Conservation (phyloP, 2,113 vertebrate species). For the Sebastes fasciatus region DNA sequence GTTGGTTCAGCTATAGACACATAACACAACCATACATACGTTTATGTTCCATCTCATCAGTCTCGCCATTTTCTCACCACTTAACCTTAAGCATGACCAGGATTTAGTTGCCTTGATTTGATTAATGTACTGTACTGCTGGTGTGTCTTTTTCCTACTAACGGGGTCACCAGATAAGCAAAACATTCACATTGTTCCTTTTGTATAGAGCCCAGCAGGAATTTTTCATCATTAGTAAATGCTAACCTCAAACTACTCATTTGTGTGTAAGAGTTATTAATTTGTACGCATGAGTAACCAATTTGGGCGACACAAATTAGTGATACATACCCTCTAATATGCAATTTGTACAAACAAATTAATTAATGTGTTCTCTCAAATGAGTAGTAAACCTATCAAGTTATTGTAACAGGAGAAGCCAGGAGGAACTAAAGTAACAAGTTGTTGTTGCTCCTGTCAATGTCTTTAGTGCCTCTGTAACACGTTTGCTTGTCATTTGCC, state of each 20-base stretch:
- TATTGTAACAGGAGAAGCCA: neutral
- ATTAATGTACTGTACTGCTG: neutral
- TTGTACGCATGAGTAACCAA: neutral
- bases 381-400: neutral
- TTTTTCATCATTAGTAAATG: constrained; percentile 12
- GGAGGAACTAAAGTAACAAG: neutral
- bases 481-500: neutral
- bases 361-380: constrained; percentile 21
- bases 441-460: neutral
- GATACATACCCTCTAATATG: constrained; percentile 12
- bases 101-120: neutral
- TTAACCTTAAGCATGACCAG: neutral
- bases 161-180: neutral
- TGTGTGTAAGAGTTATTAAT: constrained; percentile 18
- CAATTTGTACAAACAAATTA: constrained; percentile 19
- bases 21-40: neutral
- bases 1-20: neutral
- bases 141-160: neutral
- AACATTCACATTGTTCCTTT: neutral
- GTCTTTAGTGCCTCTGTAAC: neutral
- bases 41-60: neutral
- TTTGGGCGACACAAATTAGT: constrained; percentile 14
- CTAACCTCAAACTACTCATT: constrained; percentile 21
- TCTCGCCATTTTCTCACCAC: neutral
- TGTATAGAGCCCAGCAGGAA: neutral